Base-by-base conservation (phyloP, 1,140 invertebrate genomes). In the Rhagoletis pomonella region DNA sequence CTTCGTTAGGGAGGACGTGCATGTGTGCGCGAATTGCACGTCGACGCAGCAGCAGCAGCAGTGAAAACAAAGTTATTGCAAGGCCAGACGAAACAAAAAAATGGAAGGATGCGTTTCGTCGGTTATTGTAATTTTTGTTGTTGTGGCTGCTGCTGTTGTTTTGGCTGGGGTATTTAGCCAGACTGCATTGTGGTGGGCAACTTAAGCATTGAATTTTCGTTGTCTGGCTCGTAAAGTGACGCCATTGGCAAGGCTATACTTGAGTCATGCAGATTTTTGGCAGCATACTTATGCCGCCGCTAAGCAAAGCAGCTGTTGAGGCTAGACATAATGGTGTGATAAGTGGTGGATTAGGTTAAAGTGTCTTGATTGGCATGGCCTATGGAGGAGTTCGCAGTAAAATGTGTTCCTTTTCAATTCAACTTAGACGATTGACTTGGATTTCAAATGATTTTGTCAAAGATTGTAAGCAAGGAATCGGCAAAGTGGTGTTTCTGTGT, bases 71-170 rank as follows among this genome's bases (percentile, higher is more conserved):
- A 81, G n/a, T 29, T 81, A 55, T 81, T 81, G 73, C 73, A 50
- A 81, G 47, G 73, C 47, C 73, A 81, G 73, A 55, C 73, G 19
- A 9, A 29, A 29, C 29, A 29, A 29, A 29, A 4, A n/a, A 55
- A 19, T 81, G 44, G 44, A 81, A 81, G 73, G 73, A 81, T 81
- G 73, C 73, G 73, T 81, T 69, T 77, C n/a, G 6, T 69, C 42
- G 39, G n/a, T n/a, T n/a, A n/a, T n/a, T n/a, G n/a, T n/a, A n/a
- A n/a, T n/a, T n/a, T n/a, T n/a, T 69, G 12, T 73, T 73, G n/a
- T n/a, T n/a, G n/a, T n/a, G n/a, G 42, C 6, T 50, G 10, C 47
- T 64, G 60, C n/a, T 64, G 17, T 64, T 64, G 60, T 4, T 64
- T 73, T 81, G 47, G 73, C 73, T 55, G 73, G 73, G 17, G 50